Conservation (phyloP, 1,140 invertebrate species). For the Zaprionus ornatus region DNA sequence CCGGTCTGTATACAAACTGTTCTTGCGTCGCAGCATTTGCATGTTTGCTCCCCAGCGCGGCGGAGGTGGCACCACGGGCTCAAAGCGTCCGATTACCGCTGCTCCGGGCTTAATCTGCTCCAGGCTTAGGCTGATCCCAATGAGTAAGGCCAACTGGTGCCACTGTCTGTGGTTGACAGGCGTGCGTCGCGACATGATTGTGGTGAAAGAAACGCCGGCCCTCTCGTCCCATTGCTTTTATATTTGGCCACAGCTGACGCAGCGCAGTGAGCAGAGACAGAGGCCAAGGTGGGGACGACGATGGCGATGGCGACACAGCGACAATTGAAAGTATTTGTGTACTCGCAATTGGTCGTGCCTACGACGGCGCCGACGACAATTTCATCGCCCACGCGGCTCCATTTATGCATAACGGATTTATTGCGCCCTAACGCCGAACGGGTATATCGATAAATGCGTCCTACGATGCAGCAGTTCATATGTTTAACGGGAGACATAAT, state of each 20-base stretch:
- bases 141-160: conserved; percentile 14
- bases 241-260: conserved; percentile 34
- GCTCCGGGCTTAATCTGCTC: neutral
- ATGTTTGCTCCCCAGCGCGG: conserved; percentile 79
- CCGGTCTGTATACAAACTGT: conserved; percentile 62
- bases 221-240: conserved; percentile 56
- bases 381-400: conserved; percentile 30
- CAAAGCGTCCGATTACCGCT: conserved; percentile 17
- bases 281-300: neutral
- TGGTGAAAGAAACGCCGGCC: conserved; percentile 61
- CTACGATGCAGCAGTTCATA: neutral
- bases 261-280: neutral
- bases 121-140: neutral
- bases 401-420: conserved; percentile 44
- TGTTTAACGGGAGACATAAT: neutral
- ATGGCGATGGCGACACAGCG: conserved; percentile 33
- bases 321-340: conserved; percentile 68
- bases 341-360: conserved; percentile 25
- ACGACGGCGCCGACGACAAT: conserved; percentile 16
- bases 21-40: conserved; percentile 75
- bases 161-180: conserved; percentile 26
- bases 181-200: conserved; percentile 57
- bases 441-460: neutral
- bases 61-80: conserved; percentile 55
- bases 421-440: neutral